Percentiles rank a stretch among this genome's conserved stretches.
Conservation (phyloP, 2,888 invertebrate species). For the Unio pictorum region DNA sequence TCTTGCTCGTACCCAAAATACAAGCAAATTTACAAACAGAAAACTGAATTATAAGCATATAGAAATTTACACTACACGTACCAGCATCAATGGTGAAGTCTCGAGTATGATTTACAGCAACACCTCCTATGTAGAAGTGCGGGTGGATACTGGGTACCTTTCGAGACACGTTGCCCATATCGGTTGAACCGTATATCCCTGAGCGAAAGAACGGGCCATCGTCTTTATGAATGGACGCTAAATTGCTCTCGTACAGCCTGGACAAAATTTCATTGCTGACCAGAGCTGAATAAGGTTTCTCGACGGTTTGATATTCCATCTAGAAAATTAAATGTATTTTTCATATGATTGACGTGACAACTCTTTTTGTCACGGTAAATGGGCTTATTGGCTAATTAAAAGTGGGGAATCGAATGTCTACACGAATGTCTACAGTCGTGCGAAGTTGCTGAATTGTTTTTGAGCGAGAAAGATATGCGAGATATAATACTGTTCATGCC, state of each 20-base stretch:
- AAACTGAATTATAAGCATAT: too few relatives aligned
- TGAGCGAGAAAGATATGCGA: too few relatives aligned
- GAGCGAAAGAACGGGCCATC: not conserved
- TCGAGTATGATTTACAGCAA: conserved; percentile 50
- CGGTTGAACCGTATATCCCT: conserved; percentile 46
- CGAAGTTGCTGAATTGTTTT: too few relatives aligned
- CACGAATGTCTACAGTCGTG: too few relatives aligned
- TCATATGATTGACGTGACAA: too few relatives aligned
- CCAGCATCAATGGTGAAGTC: conserved; percentile 53
- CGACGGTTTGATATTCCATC: not conserved
- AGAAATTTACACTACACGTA: conserved; percentile 5
- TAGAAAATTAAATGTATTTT: not conserved
- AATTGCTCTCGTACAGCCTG: conserved; percentile 4
- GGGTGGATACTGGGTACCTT: conserved; percentile 61
- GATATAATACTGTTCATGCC: too few relatives aligned
- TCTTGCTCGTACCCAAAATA: too few relatives aligned
- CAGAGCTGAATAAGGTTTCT: not conserved
- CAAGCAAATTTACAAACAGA: not conserved
- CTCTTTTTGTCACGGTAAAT: too few relatives aligned
- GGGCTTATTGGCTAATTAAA: too few relatives aligned
- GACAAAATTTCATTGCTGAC: not conserved
- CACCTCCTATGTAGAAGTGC: conserved; percentile 44
- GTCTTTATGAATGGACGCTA: not conserved
- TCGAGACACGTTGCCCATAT: conserved; percentile 65
- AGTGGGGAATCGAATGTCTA: too few relatives aligned